Conservation (phyloP, 2,888 invertebrate genomes). For the Dascillus cervinus region DNA sequence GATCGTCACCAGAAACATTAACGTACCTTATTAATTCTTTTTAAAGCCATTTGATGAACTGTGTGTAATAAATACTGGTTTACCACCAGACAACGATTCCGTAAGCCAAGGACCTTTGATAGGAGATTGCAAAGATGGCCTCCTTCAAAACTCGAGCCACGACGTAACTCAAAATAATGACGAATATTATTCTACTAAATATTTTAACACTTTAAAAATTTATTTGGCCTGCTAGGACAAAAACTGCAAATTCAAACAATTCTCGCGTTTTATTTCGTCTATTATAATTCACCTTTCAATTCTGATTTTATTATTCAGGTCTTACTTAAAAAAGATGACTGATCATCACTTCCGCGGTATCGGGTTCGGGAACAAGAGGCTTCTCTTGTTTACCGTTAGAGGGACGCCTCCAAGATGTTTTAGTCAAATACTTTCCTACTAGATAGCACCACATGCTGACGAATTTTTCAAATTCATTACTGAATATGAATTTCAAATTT, state of each 20-base stretch:
- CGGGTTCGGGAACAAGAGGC: too few species aligned
- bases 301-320: constrained; percentile 19
- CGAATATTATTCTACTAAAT: constrained; percentile 17
- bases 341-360: constrained; percentile 40
- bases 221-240: constrained; percentile 15
- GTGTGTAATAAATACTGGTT: constrained; percentile 65
- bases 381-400: too few species aligned
- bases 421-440: too few species aligned
- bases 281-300: too few species aligned
- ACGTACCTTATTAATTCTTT: constrained; percentile 94
- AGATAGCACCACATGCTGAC: too few species aligned
- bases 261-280: constrained; percentile 5
- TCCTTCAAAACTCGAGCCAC: constrained; percentile 72
- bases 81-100: constrained; percentile 75
- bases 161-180: constrained; percentile 54
- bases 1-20: constrained; percentile 33
- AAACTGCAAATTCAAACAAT: constrained; percentile 2
- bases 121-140: constrained; percentile 81
- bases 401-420: too few species aligned
- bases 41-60: constrained; percentile 83
- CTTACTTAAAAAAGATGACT: constrained; percentile 39
- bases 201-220: constrained; percentile 17
- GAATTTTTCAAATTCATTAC: too few species aligned
- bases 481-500: too few species aligned
- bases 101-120: constrained; percentile 79